Evolutionary conservation across 2,113 vertebrate genomes (phyloP).

Genomic region (Setophaga petechia): DNA sequence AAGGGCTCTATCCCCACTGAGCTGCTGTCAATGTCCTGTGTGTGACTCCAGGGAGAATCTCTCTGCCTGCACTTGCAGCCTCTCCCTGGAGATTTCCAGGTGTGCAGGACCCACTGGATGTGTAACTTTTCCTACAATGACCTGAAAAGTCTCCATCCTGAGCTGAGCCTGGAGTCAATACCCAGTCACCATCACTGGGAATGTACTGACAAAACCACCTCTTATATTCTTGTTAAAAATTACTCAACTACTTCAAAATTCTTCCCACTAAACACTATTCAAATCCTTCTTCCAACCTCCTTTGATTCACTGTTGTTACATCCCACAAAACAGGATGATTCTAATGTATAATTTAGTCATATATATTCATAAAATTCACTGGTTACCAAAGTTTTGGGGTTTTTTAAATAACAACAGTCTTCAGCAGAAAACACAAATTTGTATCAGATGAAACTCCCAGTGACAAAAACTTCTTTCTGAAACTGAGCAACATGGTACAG

Average conservation of each 20-base stretch:
- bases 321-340: not conserved
- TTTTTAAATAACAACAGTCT: not conserved
- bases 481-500: not conserved
- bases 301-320: not conserved
- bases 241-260: not conserved
- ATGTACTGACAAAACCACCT: not conserved
- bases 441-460: not conserved
- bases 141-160: not conserved
- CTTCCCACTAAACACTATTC: not conserved
- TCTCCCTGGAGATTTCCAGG: not conserved
- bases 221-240: not conserved
- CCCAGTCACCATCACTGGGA: not conserved
- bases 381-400: not conserved
- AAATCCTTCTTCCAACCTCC: not conserved
- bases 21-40: rapidly evolving
- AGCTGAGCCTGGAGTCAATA: not conserved
- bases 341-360: not conserved
- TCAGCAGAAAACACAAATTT: not conserved
- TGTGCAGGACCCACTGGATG: not conserved
- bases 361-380: not conserved
- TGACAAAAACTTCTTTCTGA: not conserved
- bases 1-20: rapidly evolving
- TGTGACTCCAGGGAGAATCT: not conserved
- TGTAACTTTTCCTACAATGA: not conserved
- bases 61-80: not conserved